Evolutionary conservation across 2,113 vertebrate species (phyloP).

Genomic region (Meriones unguiculatus): DNA sequence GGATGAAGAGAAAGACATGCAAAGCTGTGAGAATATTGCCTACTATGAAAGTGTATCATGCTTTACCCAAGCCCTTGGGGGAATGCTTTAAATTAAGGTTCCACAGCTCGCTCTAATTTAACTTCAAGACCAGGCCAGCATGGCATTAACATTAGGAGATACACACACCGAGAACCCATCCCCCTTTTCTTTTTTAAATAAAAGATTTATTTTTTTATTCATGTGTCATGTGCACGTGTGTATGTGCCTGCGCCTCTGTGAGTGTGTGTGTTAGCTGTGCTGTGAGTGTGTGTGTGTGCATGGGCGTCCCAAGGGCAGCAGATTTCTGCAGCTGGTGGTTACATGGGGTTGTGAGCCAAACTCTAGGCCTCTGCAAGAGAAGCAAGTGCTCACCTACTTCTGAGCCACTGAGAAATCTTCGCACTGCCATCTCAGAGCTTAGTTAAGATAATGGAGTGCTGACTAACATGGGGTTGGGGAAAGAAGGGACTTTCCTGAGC

Average conservation of each 20-base stretch:
- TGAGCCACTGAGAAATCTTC: background rate
- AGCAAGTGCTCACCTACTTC: background rate
- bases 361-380: background rate
- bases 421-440: background rate
- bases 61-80: background rate
- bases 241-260: background rate
- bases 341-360: background rate
- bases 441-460: background rate
- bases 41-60: background rate
- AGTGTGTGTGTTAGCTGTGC: background rate
- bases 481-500: background rate
- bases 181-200: background rate
- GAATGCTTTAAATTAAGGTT: slow-evolving; percentile 58
- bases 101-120: background rate
- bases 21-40: background rate
- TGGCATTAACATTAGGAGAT: slow-evolving; percentile 21
- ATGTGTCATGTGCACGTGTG: background rate
- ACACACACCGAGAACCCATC: background rate
- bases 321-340: background rate
- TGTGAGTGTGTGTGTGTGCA: background rate
- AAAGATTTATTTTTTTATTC: background rate
- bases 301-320: background rate
- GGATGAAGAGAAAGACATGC: slow-evolving; percentile 41
- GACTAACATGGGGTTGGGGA: too few species aligned
- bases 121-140: background rate